These are phyloP conservation scores for Seira sanloemensis DNA, from an alignment of 2,888 invertebrate genomes.

Conservation along the genomic window DNA sequence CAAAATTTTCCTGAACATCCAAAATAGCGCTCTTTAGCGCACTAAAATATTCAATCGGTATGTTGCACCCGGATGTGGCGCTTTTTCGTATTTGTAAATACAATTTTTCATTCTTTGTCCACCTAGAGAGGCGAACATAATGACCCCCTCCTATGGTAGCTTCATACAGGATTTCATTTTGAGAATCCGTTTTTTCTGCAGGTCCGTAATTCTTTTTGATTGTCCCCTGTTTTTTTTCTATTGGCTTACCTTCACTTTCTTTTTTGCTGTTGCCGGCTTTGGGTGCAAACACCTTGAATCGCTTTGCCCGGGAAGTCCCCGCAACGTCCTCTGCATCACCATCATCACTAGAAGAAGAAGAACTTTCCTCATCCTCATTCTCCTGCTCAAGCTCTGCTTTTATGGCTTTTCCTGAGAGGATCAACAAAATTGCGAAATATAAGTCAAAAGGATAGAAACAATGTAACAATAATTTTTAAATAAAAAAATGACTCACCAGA, in stretches of 20 bases:
- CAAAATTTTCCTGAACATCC: neutral
- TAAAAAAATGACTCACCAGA: neutral
- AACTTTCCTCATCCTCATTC: too few relatives aligned
- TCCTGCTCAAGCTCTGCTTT: too few relatives aligned
- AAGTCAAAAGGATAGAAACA: too few relatives aligned
- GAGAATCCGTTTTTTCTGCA: neutral
- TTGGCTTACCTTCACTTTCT: neutral
- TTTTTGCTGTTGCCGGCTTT: neutral
- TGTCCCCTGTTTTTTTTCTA: neutral
- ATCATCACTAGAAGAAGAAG: neutral
- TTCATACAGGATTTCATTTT: conserved; percentile 9
- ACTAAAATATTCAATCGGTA: neutral
- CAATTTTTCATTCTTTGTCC: neutral
- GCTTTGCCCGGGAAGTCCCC: too few relatives aligned
- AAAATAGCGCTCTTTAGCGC: neutral
- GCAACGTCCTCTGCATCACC: neutral
- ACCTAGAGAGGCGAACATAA: neutral
- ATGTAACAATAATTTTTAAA: neutral
- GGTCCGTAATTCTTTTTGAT: conserved; percentile 17
- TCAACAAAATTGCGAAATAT: too few relatives aligned
- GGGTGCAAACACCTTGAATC: neutral
- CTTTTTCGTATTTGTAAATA: conserved; percentile 14
- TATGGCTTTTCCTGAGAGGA: too few relatives aligned
- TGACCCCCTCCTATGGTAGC: conserved; percentile 6
- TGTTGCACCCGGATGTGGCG: neutral